Evolutionary conservation across 2,797 vertebrate species (phyloP).

Genomic region (Gymnoscopelus braueri): DNA sequence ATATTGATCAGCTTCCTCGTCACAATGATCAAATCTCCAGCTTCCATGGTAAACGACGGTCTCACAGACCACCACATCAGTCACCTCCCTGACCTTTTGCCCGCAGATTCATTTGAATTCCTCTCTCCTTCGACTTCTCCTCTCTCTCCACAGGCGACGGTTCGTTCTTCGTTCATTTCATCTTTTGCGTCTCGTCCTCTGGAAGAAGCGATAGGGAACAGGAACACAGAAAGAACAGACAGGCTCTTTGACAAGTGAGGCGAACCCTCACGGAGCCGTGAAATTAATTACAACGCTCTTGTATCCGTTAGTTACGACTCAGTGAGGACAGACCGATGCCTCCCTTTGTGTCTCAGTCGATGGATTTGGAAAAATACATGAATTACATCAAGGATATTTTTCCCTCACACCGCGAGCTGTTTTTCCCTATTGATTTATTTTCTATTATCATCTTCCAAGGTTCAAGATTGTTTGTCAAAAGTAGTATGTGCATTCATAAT

Average conservation of each 20-base stretch:
- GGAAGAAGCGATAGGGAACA: conserved; percentile 19
- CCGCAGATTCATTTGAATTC: neutral
- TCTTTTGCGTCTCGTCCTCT: conserved; percentile 13
- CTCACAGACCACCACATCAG: neutral
- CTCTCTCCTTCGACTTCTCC: neutral
- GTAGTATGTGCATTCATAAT: no score
- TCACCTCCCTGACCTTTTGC: neutral
- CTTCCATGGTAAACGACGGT: no score
- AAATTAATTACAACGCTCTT: conserved; percentile 49
- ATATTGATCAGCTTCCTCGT: no score
- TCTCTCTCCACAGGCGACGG: neutral
- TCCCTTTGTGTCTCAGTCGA: conserved; percentile 23
- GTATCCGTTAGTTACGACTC: conserved; percentile 50
- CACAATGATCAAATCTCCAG: no score
- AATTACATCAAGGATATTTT: conserved; percentile 18
- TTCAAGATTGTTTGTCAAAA: no score
- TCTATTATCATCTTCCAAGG: neutral
- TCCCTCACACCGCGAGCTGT: neutral
- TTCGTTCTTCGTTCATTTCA: conserved; percentile 11
- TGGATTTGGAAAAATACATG: conserved; percentile 10
- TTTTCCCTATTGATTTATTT: neutral
- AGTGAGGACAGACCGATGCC: conserved; percentile 23
- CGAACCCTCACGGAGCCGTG: conserved; percentile 38
- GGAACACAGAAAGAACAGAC: conserved; percentile 27
- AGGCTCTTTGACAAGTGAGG: conserved; percentile 39